These are phyloP conservation scores for Vespertilio murinus DNA, from an alignment of 2,797 vertebrate genomes.

Conservation along the genomic window DNA sequence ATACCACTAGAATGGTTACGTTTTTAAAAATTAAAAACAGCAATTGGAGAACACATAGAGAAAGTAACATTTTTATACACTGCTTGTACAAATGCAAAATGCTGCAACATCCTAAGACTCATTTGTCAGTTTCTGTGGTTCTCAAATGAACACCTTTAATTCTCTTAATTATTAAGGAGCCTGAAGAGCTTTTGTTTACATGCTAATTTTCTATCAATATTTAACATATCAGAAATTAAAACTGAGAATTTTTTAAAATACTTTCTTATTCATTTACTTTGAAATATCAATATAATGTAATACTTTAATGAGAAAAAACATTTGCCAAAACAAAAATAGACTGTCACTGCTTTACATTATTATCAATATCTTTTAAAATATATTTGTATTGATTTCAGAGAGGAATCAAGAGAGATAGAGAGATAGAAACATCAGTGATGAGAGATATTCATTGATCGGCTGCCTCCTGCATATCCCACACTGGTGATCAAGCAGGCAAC, in stretches of 20 bases:
- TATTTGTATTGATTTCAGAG: neutral
- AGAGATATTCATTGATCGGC: too few species aligned
- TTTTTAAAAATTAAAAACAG: neutral
- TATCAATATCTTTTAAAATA: neutral
- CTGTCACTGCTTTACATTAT: neutral
- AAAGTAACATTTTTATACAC: neutral
- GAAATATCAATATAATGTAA: neutral
- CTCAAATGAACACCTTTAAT: neutral
- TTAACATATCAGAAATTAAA: neutral
- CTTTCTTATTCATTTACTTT: neutral
- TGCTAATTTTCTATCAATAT: neutral
- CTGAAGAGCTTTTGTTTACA: neutral
- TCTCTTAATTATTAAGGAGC: neutral
- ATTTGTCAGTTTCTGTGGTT: neutral
- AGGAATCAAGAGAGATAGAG: too few species aligned
- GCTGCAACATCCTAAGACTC: neutral
- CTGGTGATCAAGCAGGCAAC: too few species aligned
- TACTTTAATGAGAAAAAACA: constrained; percentile 17
- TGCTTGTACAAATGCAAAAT: neutral
- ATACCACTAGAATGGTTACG: neutral
- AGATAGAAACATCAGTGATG: too few species aligned
- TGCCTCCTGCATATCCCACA: too few species aligned
- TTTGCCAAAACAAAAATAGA: neutral
- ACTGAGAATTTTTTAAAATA: neutral
- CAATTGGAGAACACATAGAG: neutral